Evolutionary conservation across 2,797 vertebrate species (phyloP).

Genomic region (Nyctalus aviator): DNA sequence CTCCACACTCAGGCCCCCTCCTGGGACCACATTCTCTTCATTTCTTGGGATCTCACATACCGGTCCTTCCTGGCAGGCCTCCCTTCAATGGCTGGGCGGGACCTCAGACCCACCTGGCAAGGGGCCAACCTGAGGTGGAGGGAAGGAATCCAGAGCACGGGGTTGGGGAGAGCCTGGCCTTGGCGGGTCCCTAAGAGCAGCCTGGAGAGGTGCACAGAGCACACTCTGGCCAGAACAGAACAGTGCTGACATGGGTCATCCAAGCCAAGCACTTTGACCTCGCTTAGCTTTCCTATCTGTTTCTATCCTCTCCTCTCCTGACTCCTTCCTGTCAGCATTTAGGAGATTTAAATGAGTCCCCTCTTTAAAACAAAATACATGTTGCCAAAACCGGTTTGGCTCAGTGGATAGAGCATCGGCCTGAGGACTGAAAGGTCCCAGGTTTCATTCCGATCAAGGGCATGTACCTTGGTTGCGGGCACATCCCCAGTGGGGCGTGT

Average conservation of each 20-base stretch:
- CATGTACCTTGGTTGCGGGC: no score
- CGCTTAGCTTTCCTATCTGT: not conserved
- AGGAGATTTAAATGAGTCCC: not conserved
- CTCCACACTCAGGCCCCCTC: not conserved
- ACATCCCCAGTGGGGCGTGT: no score
- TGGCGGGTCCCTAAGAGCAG: not conserved
- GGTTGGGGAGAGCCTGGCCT: not conserved
- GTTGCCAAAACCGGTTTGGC: no score
- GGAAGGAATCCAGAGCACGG: not conserved
- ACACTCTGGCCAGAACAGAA: not conserved
- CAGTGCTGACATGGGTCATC: not conserved
- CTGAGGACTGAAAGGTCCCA: no score
- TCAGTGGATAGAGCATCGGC: no score
- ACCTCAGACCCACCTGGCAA: not conserved
- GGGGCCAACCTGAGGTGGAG: not conserved
- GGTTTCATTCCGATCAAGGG: no score
- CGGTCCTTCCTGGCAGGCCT: not conserved
- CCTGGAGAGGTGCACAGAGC: fast-evolving
- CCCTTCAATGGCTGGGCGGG: not conserved
- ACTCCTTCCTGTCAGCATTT: not conserved
- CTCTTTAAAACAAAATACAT: slow-evolving; percentile 3
- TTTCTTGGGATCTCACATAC: not conserved
- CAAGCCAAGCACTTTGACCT: not conserved
- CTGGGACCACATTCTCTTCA: not conserved
- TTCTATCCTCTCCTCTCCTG: not conserved